phyloP scores from a whole-genome alignment of 2,113 vertebrate species.

The Myotis lucifugus region DNA sequence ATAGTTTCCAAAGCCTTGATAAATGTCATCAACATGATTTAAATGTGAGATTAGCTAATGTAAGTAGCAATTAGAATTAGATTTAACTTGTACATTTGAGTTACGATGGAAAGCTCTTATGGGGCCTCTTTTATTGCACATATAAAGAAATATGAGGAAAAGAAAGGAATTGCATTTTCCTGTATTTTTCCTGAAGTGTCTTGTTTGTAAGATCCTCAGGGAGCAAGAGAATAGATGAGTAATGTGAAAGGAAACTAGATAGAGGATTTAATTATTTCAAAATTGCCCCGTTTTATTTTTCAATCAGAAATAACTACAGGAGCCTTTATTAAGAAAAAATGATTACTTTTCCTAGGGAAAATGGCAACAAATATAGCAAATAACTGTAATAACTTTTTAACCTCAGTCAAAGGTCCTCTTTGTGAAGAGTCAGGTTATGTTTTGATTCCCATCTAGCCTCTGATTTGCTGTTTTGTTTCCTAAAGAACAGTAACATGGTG shows the following conservation, averaged over 20 bases:
- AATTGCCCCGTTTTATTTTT: background rate
- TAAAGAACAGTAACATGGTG: background rate
- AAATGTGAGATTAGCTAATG: conserved; percentile 64
- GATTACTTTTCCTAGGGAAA: background rate
- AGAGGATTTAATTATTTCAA: conserved; percentile 71
- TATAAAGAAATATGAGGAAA: conserved; percentile 35
- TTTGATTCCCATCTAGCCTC: background rate
- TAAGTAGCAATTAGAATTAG: conserved; percentile 66
- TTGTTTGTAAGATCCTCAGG: conserved; percentile 41
- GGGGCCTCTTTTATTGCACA: conserved; percentile 18
- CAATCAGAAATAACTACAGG: conserved; percentile 20
- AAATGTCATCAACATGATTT: conserved; percentile 44
- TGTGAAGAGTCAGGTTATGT: background rate
- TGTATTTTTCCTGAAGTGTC: conserved; percentile 25
- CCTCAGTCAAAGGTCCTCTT: background rate
- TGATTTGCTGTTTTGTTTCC: background rate
- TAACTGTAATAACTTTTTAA: background rate
- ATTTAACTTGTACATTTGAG: conserved; percentile 50
- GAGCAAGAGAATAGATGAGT: conserved; percentile 39
- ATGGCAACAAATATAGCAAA: background rate
- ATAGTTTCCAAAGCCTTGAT: conserved; percentile 49
- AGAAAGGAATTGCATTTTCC: background rate
- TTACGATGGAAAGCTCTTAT: conserved; percentile 33
- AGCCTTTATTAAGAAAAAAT: background rate
- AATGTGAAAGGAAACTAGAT: conserved; percentile 27